Base-by-base conservation (phyloP, 1,140 invertebrate genomes). In the Lerema accius region DNA sequence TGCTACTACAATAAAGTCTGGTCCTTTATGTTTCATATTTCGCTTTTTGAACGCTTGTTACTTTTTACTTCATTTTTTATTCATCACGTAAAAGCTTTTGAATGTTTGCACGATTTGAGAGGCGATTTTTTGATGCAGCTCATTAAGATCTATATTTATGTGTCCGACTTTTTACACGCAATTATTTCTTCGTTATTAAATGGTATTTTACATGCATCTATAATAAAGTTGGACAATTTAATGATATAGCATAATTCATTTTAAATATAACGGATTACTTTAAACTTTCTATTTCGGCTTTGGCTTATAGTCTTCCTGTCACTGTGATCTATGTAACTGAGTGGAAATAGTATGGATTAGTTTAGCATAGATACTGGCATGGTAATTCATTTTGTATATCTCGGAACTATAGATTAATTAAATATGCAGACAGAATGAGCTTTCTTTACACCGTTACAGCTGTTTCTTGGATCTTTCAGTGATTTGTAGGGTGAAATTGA, bases 1-100 rank as follows among this genome's bases (percentile, higher is more conserved):
- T 59, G 43, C 43, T 59, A 59, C 43, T 35, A 48, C 56, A 59
- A 48, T 59, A 59, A 59, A 59, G 15, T 59, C 32, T 17, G 14
- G 14, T 58, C 55, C 23, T 56, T 58, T 46, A 46, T 46, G 55
- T 45, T 58, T 59, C 43, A 46, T 58, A 45, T 58, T 58, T 46
- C 28, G 53, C 45, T 46, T 45, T 46, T 58, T 58, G 26, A 46
- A 45, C 40, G 26, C 42, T 58, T 16, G 26, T 28, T 37, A n/a
- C 32, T 42, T 58, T 46, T 58, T 56, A 56, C 11, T 28, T 5
- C 23, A 39, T 46, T 58, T 56, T 45, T 58, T 58, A 58, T 58
- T 58, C 40, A 35, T 58, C 55, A 46, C 40, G 40, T 56, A 46
- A 46, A 45, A 46, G 55, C 26, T 58, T 58, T 46, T 58, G 55